Evolutionary conservation across 1,140 invertebrate genomes (phyloP), one percentile per base, ranked within the genome.

Genomic region (Drosophila lacteicornis): DNA sequence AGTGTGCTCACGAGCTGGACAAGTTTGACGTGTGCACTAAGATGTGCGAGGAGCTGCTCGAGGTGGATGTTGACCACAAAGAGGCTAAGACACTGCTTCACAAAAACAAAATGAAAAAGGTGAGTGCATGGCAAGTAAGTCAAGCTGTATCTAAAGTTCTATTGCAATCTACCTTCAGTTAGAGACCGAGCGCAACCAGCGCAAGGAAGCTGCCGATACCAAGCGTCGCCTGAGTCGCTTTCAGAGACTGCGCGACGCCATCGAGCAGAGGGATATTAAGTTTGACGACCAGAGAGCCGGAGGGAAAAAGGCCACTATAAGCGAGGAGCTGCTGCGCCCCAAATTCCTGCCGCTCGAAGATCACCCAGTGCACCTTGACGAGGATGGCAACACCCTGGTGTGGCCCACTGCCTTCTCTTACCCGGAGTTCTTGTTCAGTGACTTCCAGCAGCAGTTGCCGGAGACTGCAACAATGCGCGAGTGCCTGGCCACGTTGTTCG

Each of bases 371-470:
- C 80, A 86, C 25, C 49, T 92, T 27, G 91, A 93, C 43, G 78
- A 82, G 17, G 78, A 92, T 91, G 92, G 93, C 93, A 93, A 94
- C 81, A 88, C 94, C 75, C 93, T 98, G 63, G 88, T 96, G 75
- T 98, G 96, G 97, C 97, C 98, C 46, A 95, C 97, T 55, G 93
- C 97, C 43, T 95, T 98, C 80, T 93, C 97, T 17, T 98, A 98
- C 93, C 97, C 97, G 5, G 97, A 98, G 93, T 95, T 94, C 79
- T 92, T 94, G 60, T 94, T 95, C 57, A 95, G 95, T 63, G 96
- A 97, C 91, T 96, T 96, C 81, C 94, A 97, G 65, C 94, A 96
- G 91, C 93, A 95, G 70, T 96, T 97, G 79, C 93, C 95, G 63
- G 97, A 98, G 93, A 94, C 95, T 69, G 93, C 93, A n/a, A 94